Percentiles rank a stretch among this genome's conserved stretches.
Evolutionary conservation across 2,888 invertebrate genomes (phyloP).

Genomic region (Panopea generosa): DNA sequence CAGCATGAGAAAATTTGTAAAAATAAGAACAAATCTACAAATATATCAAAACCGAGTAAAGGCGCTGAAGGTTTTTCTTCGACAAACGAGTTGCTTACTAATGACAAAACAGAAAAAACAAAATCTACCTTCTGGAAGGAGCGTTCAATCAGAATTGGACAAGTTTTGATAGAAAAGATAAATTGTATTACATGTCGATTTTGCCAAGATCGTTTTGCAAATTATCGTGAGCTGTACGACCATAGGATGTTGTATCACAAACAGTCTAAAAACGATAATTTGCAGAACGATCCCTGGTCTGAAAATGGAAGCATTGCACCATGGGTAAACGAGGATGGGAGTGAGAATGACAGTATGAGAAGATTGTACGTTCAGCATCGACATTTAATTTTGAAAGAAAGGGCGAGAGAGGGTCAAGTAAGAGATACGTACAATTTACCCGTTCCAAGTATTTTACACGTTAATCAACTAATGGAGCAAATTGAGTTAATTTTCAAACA

Average conservation of each 20-base stretch:
- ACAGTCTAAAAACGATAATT: neutral
- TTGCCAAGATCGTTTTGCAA: slow-evolving; percentile 1
- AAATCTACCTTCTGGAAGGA: neutral
- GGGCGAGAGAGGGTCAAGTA: slow-evolving; percentile 2
- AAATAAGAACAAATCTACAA: neutral
- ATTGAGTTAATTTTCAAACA: slow-evolving; percentile 11
- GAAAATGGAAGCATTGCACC: neutral
- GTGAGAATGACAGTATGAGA: slow-evolving; percentile 9
- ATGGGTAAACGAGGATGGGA: slow-evolving; percentile 11
- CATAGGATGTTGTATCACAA: slow-evolving; percentile 9
- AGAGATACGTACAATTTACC: slow-evolving; percentile 12
- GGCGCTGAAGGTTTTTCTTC: neutral
- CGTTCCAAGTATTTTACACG: slow-evolving; percentile 4
- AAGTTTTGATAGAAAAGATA: neutral
- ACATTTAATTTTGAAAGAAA: slow-evolving; percentile 14
- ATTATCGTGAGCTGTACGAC: slow-evolving; percentile 7
- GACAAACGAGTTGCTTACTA: neutral
- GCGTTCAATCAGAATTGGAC: neutral
- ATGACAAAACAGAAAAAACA: neutral
- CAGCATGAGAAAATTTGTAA: neutral
- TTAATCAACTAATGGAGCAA: slow-evolving; percentile 9
- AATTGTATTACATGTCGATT: neutral
- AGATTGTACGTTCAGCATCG: neutral
- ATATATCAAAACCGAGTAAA: neutral
- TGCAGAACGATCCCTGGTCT: slow-evolving; percentile 29